Conservation (phyloP, 1,140 invertebrate genomes). For the Brachionus paranguensis region DNA sequence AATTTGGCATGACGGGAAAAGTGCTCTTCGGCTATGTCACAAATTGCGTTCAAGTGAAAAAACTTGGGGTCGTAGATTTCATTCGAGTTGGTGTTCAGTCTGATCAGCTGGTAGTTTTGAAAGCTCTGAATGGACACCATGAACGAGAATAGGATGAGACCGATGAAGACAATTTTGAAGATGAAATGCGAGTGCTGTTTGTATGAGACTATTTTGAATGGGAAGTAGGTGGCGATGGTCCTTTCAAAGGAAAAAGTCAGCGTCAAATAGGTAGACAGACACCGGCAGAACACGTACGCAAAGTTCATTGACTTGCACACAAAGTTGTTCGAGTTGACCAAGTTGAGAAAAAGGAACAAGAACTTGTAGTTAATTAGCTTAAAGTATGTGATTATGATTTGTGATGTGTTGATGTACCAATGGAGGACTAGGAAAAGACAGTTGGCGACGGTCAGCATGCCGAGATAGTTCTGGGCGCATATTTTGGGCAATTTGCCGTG, state of each 20-base stretch:
- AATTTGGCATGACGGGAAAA: neutral
- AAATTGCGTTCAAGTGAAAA: neutral
- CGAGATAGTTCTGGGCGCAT: neutral
- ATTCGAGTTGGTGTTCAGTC: neutral
- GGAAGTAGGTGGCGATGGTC: slow-evolving; percentile 6
- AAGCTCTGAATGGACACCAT: neutral
- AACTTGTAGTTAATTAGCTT: neutral
- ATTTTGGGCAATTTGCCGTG: neutral
- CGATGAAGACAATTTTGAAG: neutral
- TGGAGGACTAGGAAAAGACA: neutral
- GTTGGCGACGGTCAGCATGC: neutral
- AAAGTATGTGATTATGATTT: slow-evolving; percentile 10
- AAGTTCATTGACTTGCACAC: slow-evolving; percentile 16
- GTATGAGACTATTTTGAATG: neutral
- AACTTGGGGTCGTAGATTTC: neutral
- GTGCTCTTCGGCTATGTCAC: neutral
- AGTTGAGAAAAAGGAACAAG: neutral
- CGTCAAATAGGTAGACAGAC: neutral
- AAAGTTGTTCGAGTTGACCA: neutral
- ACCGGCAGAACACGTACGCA: neutral
- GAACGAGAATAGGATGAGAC: neutral
- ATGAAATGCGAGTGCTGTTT: neutral
- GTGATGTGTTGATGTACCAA: slow-evolving; percentile 1
- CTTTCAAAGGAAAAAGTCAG: slow-evolving; percentile 10
- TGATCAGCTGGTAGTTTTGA: neutral